Base-by-base conservation (phyloP, 1,140 invertebrate genomes). In the Carcinoscorpius rotundicauda region DNA sequence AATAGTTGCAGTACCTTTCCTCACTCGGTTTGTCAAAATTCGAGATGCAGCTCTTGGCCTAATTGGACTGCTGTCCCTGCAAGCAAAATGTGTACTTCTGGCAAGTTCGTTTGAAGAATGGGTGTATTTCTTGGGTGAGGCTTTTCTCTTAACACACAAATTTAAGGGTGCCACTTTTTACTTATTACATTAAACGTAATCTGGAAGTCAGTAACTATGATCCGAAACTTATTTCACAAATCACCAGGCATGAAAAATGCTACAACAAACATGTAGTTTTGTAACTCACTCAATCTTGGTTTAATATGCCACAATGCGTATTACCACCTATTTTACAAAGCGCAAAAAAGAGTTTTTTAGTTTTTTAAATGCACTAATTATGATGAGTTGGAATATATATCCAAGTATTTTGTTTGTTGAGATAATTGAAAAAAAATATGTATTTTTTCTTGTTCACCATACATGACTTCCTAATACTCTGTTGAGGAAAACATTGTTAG, bases 91-190 rank as follows among this genome's bases (percentile, higher is more conserved):
- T 58, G 6, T 65, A 6, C 50, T 10, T 4, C 10, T 62, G 56
- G 60, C 60, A 51, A 49, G 61, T 1, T 59, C 64, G 0, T 9
- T 6, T 1, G 6, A 6, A 3, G 5, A 51, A 5, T 9, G 49
- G 52, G 6, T 64, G 53, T 65, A 65, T 61, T 57, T 11, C 51
- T 51, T 61, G 5, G 64, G 64, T 65, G 61, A 65, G 64, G 58
- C 50, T 49, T 1, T 51, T 5, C n/a, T 49, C 4, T 49, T 50
- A 48, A 60, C n/a, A n/a, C 59, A 49, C 5, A 60, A 49, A 6
- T 8, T 9, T 56, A 56, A 9, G 0, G 11, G 53, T 56, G 53
- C 29, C 29, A 29, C 29, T 29, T 29, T 29, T 9, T 3, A 56
- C 8, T 56, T 3, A 56, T 56, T 56, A 56, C 53, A 56, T n/a